Evolutionary conservation across 2,888 invertebrate genomes (phyloP).

Genomic region (Cylloceria caligata): DNA sequence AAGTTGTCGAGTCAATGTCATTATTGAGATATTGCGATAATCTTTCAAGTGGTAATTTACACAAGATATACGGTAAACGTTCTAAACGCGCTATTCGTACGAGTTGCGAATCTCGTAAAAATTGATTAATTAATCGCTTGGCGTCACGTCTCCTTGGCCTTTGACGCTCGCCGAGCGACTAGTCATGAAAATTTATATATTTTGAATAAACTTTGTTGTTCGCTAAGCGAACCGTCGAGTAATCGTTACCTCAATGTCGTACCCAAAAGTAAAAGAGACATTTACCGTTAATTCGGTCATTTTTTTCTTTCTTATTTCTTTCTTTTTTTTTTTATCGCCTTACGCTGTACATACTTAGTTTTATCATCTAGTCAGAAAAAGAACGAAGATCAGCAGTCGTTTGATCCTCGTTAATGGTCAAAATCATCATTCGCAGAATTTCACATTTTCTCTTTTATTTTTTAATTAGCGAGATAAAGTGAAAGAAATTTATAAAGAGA

Average conservation of each 20-base stretch:
- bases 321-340: slow-evolving; percentile 30
- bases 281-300: slow-evolving; percentile 54
- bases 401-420: background rate
- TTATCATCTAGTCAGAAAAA: slow-evolving; percentile 51
- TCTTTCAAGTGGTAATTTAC: slow-evolving; percentile 35
- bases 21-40: slow-evolving; percentile 38
- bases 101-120: slow-evolving; percentile 35
- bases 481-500: slow-evolving; percentile 61
- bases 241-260: slow-evolving; percentile 43
- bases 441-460: slow-evolving; percentile 34
- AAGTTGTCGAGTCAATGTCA: slow-evolving; percentile 23
- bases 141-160: slow-evolving; percentile 56
- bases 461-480: slow-evolving; percentile 41
- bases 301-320: slow-evolving; percentile 32
- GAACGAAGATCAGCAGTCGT: slow-evolving; percentile 43
- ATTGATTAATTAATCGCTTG: slow-evolving; percentile 39
- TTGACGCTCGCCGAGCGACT: slow-evolving; percentile 55
- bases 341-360: slow-evolving; percentile 65
- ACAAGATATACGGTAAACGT: slow-evolving; percentile 20
- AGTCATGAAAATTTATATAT: slow-evolving; percentile 55
- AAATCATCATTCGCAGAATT: slow-evolving; percentile 32
- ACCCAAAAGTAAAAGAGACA: slow-evolving; percentile 64
- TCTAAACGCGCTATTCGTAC: slow-evolving; percentile 47
- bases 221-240: slow-evolving; percentile 57
- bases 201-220: slow-evolving; percentile 53